Evolutionary conservation across 2,113 vertebrate species (phyloP), one percentile per base, ranked within the genome.

Genomic region (Hipposideros armiger): DNA sequence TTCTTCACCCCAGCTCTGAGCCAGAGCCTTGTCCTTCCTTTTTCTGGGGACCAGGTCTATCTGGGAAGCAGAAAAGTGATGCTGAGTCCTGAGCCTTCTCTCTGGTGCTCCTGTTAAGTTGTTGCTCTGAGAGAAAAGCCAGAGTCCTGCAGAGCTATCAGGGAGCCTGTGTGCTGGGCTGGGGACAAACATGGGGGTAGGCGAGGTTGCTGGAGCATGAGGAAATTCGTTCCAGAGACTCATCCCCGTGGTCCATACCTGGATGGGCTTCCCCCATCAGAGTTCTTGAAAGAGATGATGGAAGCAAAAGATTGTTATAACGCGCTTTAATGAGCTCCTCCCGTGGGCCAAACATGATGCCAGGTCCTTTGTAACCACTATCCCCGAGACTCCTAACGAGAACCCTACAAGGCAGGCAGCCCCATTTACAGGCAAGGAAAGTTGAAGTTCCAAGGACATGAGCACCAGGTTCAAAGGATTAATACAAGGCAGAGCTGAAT

Each of bases 151-250:
- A 17, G n/a, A 84, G 45, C 16, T 70, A 62, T n/a, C 64, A 19
- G 24, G 32, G 28, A 67, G 40, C 47, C 20, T 58, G 50, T 0
- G 0, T 0, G 3, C 30, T 11, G 14, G n/a, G 9, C 10, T 6
- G 7, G 36, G 13, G 42, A 36, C 7, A 17, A 42, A 30, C 10
- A 50, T 20, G 26, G 28, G 16, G 3, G 16, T 8, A 32, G 5
- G 24, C 22, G 40, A 5, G 40, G 10, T 64, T 36, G 20, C 4
- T 3, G 22, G 26, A 36, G 67, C 58, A 11, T 20, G 4, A 62
- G 20, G 40, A 24, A 0, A 17, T 83, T 74, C 3, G 6, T 45
- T 32, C 11, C 87, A 52, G 93, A 62, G 14, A 83, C 16, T 2
- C 47, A 80, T 54, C 45, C 28, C 47, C 13, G 26, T 13, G 16